phyloP scores from a whole-genome alignment of 92 coral and sea anemone genomes.

The Bergia puertoricense region DNA sequence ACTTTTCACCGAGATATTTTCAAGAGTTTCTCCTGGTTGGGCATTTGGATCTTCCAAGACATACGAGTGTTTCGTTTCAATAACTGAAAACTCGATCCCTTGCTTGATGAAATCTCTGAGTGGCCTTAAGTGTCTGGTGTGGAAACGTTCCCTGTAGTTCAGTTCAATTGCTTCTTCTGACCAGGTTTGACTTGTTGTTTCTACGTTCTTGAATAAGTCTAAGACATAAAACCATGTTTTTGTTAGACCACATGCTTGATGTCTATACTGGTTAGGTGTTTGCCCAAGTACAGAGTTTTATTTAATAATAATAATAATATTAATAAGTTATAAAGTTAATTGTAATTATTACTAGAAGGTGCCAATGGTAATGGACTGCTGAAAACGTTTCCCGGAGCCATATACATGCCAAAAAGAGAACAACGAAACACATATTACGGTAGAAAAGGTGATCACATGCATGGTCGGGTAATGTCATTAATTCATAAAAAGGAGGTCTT shows the following conservation, averaged over 20 bases:
- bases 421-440: too few species aligned
- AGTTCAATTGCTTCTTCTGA: slow-evolving; percentile 79
- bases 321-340: too few species aligned
- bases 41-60: slow-evolving; percentile 93
- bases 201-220: slow-evolving; percentile 55
- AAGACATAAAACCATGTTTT: neutral
- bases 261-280: neutral
- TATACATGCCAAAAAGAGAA: too few species aligned
- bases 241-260: neutral
- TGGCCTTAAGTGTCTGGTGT: slow-evolving; percentile 59
- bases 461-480: too few species aligned
- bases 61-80: slow-evolving; percentile 87
- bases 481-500: too few species aligned
- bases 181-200: slow-evolving; percentile 81
- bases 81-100: slow-evolving; percentile 75
- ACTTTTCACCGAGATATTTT: slow-evolving; percentile 55
- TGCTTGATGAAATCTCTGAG: slow-evolving; percentile 75
- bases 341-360: too few species aligned
- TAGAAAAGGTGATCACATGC: too few species aligned
- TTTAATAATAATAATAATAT: too few species aligned
- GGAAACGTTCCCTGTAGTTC: slow-evolving; percentile 69
- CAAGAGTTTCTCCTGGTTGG: slow-evolving; percentile 43
- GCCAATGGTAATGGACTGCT: too few species aligned
- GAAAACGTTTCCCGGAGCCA: too few species aligned
- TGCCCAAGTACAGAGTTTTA: neutral